Evolutionary conservation across 2,888 invertebrate species (phyloP).

Genomic region (Caenorhabditis afra): DNA sequence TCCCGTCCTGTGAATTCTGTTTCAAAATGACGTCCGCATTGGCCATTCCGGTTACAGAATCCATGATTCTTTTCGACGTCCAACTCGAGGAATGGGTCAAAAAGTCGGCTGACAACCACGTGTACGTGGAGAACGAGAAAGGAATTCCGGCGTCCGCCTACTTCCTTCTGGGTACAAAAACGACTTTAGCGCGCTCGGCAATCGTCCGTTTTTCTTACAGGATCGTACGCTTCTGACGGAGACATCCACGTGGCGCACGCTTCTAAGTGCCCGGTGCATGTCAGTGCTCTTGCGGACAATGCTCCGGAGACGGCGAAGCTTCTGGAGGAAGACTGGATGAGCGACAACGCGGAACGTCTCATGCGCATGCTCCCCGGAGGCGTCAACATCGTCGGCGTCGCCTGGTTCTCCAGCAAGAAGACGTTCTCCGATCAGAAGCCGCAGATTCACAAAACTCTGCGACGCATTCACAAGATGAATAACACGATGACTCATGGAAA

Average conservation of each 20-base stretch:
- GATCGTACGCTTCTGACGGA: slow-evolving; percentile 66
- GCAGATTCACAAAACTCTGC: slow-evolving; percentile 58
- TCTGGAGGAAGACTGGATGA: slow-evolving; percentile 69
- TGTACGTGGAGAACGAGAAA: slow-evolving; percentile 56
- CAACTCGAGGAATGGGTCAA: slow-evolving; percentile 66
- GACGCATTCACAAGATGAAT: slow-evolving; percentile 63
- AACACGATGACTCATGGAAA: slow-evolving; percentile 64
- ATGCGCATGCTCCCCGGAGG: slow-evolving; percentile 71
- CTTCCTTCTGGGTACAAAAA: slow-evolving; percentile 59
- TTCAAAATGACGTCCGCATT: slow-evolving; percentile 38
- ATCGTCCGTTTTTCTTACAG: slow-evolving; percentile 6
- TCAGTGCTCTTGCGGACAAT: slow-evolving; percentile 62
- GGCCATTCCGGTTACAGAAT: slow-evolving; percentile 59
- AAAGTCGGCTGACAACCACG: slow-evolving; percentile 62
- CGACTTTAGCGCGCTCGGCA: no score
- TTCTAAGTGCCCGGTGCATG: slow-evolving; percentile 69
- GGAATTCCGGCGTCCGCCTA: slow-evolving; percentile 65
- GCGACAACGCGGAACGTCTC: slow-evolving; percentile 67
- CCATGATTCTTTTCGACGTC: slow-evolving; percentile 67
- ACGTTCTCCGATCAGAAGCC: slow-evolving; percentile 57
- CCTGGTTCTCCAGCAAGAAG: slow-evolving; percentile 66
- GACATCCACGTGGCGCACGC: slow-evolving; percentile 70
- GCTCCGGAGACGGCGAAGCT: slow-evolving; percentile 40
- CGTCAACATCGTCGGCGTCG: slow-evolving; percentile 67
- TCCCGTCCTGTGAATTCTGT: background rate